Evolutionary conservation across 2,113 vertebrate genomes (phyloP).

Genomic region (Plestiodon gilberti): DNA sequence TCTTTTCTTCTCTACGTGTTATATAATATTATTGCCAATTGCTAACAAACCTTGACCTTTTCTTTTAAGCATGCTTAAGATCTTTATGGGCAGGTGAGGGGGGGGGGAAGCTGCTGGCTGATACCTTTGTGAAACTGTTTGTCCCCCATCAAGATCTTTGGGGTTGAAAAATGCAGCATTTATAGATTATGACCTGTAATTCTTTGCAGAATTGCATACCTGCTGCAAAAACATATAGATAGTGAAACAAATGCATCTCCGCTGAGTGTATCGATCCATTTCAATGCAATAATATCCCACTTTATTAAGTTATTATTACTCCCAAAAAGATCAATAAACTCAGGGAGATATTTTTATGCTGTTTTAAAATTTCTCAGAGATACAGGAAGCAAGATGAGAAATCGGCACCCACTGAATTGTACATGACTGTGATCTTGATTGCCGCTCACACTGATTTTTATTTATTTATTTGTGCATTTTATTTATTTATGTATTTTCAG

Average conservation of each 20-base stretch:
- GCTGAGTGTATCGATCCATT: slow-evolving; percentile 27
- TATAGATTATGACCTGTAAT: not conserved
- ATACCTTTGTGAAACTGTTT: not conserved
- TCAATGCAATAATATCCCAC: slow-evolving; percentile 25
- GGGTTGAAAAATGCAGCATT: slow-evolving; percentile 13
- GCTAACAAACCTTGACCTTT: not conserved
- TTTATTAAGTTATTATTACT: slow-evolving; percentile 41
- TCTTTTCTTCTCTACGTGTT: not conserved
- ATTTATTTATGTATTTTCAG: no score
- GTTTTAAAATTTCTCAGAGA: slow-evolving; percentile 5
- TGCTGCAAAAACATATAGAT: slow-evolving; percentile 6
- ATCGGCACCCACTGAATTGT: not conserved
- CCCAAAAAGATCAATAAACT: not conserved
- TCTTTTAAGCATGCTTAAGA: not conserved
- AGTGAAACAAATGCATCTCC: slow-evolving; percentile 32
- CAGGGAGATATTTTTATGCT: slow-evolving; percentile 12
- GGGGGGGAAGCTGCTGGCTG: not conserved
- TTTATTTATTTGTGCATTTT: no score
- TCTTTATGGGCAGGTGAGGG: not conserved
- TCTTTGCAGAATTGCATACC: slow-evolving; percentile 16
- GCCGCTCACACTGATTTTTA: not conserved
- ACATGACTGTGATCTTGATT: not conserved
- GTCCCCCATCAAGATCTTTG: not conserved
- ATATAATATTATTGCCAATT: not conserved
- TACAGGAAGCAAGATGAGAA: slow-evolving; percentile 8